Evolutionary conservation across 2,797 vertebrate species (phyloP).

Genomic region (Pelochelys cantorii): DNA sequence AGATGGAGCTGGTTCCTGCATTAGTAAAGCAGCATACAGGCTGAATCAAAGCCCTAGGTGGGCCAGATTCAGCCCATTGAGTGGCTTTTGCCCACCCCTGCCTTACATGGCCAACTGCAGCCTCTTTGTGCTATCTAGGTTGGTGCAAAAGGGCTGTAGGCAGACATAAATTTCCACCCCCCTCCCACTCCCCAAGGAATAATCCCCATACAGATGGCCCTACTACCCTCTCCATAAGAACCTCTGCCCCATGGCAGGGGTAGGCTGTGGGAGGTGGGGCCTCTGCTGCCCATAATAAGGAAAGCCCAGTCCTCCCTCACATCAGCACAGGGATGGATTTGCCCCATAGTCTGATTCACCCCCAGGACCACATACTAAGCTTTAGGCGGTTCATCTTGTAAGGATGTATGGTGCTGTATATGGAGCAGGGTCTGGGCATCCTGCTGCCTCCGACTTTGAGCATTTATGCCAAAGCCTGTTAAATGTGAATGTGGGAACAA

Average conservation of each 20-base stretch:
- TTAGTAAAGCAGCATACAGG: too few relatives aligned
- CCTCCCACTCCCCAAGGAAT: background rate
- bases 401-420: background rate
- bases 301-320: background rate
- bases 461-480: background rate
- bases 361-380: background rate
- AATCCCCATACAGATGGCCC: background rate
- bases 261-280: background rate
- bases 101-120: too few relatives aligned
- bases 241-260: background rate
- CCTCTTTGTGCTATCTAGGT: background rate
- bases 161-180: background rate
- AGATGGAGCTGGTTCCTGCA: too few relatives aligned
- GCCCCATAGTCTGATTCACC: background rate
- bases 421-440: background rate
- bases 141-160: background rate
- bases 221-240: background rate
- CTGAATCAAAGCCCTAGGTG: too few relatives aligned
- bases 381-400: background rate
- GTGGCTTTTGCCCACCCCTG: too few relatives aligned
- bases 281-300: background rate
- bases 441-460: background rate
- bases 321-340: background rate
- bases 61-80: too few relatives aligned
- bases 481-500: background rate